Evolutionary conservation across 2,888 invertebrate genomes (phyloP).

Genomic region (Eumacrocentrus americanus): DNA sequence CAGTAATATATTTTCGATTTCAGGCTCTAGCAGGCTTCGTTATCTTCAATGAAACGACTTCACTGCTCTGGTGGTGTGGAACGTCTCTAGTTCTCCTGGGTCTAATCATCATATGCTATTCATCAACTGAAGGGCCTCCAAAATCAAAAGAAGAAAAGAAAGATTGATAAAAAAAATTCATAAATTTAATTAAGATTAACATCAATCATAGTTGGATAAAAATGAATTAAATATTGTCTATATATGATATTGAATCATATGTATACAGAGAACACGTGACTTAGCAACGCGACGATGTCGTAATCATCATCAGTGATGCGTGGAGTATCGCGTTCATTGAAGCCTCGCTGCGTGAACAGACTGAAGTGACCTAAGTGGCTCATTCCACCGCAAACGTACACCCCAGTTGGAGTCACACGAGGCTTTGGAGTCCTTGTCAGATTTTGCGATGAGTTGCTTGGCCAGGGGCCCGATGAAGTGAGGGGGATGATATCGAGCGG

Average conservation of each 20-base stretch:
- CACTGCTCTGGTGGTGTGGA: conserved; percentile 75
- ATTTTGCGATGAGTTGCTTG: conserved; percentile 13
- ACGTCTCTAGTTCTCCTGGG: conserved; percentile 74
- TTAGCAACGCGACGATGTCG: not conserved
- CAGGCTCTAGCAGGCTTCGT: conserved; percentile 76
- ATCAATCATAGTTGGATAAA: not conserved
- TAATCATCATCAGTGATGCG: not conserved
- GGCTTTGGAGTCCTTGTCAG: conserved; percentile 4
- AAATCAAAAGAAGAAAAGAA: conserved; percentile 6
- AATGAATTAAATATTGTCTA: not conserved
- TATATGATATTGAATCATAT: not conserved
- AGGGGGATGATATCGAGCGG: conserved; percentile 51
- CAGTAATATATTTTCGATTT: not conserved
- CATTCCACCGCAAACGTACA: too few species aligned
- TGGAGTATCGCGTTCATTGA: not conserved
- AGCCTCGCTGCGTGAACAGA: not conserved
- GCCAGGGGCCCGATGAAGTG: conserved; percentile 24
- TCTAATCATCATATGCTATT: conserved; percentile 66
- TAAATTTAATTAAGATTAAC: not conserved
- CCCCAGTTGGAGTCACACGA: too few species aligned
- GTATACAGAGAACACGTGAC: not conserved
- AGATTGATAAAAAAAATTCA: not conserved
- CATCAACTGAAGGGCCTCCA: conserved; percentile 28
- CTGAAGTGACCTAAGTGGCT: not conserved
- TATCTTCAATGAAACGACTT: conserved; percentile 74